A percentile compares a stretch with the other conserved stretches of the same genome.
Conservation (phyloP, 2,113 vertebrate species). For the Rostratula benghalensis region DNA sequence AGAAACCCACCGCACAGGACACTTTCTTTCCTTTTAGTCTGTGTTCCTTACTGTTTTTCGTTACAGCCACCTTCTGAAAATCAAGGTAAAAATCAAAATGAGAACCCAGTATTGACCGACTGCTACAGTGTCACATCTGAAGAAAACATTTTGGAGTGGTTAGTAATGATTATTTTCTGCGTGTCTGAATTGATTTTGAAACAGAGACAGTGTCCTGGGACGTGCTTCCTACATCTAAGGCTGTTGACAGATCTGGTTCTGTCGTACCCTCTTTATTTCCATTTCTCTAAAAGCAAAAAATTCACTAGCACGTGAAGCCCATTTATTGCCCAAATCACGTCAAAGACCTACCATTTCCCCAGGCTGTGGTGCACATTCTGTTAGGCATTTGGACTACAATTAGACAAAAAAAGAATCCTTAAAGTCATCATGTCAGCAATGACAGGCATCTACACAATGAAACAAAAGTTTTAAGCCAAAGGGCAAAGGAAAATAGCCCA, state of each 20-base stretch:
- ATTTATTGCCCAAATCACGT: not conserved
- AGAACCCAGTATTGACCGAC: not conserved
- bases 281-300: conserved; percentile 38
- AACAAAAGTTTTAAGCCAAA: not conserved
- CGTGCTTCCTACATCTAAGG: conserved; percentile 35
- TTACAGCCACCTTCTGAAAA: conserved; percentile 73
- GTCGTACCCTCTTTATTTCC: conserved; percentile 39
- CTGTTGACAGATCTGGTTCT: not conserved
- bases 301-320: conserved; percentile 34
- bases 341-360: conserved; percentile 26
- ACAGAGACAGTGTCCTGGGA: conserved; percentile 3
- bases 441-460: conserved; percentile 1
- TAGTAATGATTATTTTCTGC: not conserved
- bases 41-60: conserved; percentile 66
- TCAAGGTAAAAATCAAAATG: conserved; percentile 63
- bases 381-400: conserved; percentile 37
- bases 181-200: not conserved
- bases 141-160: not conserved
- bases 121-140: not conserved
- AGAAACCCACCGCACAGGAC: conserved; percentile 67
- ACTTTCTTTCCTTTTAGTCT: conserved; percentile 71
- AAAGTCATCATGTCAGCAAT: conserved; percentile 27
- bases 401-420: conserved; percentile 52
- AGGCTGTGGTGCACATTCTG: conserved; percentile 40
- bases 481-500: not conserved